phyloP scores from a whole-genome alignment of 1,140 invertebrate species.

The Macrobrachium nipponense region DNA sequence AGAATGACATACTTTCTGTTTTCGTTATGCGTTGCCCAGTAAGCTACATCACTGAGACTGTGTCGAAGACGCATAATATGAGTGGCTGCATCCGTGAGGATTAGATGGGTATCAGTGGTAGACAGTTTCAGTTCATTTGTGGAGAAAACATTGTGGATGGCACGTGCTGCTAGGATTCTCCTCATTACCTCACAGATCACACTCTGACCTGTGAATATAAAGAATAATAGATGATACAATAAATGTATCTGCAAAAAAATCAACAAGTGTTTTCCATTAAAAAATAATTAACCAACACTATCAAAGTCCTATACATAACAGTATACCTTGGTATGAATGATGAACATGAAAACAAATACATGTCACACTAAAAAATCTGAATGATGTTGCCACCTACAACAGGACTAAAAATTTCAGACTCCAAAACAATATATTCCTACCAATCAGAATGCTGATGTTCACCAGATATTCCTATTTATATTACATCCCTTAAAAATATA shows the following conservation, averaged over 20 bases:
- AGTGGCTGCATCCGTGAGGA: conserved; percentile 69
- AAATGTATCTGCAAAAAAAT: neutral
- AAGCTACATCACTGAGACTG: conserved; percentile 69
- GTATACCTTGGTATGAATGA: too few relatives aligned
- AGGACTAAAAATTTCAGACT: too few relatives aligned
- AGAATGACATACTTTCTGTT: conserved; percentile 69
- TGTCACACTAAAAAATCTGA: too few relatives aligned
- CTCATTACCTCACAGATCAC: conserved; percentile 71
- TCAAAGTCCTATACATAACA: too few relatives aligned
- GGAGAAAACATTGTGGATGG: conserved; percentile 72
- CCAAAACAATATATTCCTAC: too few relatives aligned
- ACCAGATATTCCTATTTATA: too few relatives aligned
- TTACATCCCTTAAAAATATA: too few relatives aligned
- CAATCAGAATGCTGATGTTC: too few relatives aligned
- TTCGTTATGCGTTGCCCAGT: conserved; percentile 71
- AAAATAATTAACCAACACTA: too few relatives aligned
- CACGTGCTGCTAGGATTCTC: conserved; percentile 71
- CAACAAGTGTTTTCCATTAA: too few relatives aligned
- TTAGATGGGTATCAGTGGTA: conserved; percentile 69
- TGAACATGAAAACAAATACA: too few relatives aligned
- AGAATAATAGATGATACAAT: neutral
- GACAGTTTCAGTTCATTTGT: conserved; percentile 70
- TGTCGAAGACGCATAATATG: conserved; percentile 68
- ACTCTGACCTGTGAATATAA: conserved; percentile 58
- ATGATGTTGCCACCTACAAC: too few relatives aligned